Base-by-base conservation (phyloP, 2,797 vertebrate species). In the Coregonus sp. region DNA sequence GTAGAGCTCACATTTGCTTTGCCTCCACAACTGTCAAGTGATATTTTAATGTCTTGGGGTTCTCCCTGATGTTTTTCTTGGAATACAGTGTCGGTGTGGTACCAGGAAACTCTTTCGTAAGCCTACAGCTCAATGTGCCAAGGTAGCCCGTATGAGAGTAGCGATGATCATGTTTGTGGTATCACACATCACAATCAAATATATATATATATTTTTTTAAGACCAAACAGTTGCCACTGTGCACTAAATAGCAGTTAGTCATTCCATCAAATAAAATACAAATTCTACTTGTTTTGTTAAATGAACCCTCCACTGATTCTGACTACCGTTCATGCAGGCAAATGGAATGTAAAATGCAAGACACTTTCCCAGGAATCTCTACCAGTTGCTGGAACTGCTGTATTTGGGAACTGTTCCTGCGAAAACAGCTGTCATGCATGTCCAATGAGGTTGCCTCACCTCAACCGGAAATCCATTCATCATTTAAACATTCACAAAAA, bases 81-180 rank as follows among this genome's bases (percentile, higher is more conserved):
- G 40, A 47, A 47, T 2, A 47, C 9, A 47, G 11, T 47, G 40
- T 47, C 29, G 59, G 51, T 20, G 11, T 1, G 47, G 63, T 51
- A 11, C 25, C 71, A 52, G 50, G 31, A 12, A 52, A 77, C n/a
- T 47, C 14, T 66, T 54, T 20, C 3, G 37, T 29, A 73, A 51
- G 1, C n/a, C n/a, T 25, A 11, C 31, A 59, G 4, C 51, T 67
- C 40, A 66, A 77, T 59, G 75, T 74, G 72, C 66, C 66, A 37
- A 74, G 18, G 77, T 37, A 20, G 1, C 20, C 7, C 20, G 3
- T 2, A 72, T 68, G 75, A 83, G 40, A 47, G 37, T 75, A 65
- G 70, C 40, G 50, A 29, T 16, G 12, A 33, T 71, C 76, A 76
- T 4, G 66, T 14, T 74, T 29, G 69, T 52, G 4, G 35, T 40